Base-by-base conservation (phyloP, 2,888 invertebrate species). In the Hymenopus coronatus region DNA sequence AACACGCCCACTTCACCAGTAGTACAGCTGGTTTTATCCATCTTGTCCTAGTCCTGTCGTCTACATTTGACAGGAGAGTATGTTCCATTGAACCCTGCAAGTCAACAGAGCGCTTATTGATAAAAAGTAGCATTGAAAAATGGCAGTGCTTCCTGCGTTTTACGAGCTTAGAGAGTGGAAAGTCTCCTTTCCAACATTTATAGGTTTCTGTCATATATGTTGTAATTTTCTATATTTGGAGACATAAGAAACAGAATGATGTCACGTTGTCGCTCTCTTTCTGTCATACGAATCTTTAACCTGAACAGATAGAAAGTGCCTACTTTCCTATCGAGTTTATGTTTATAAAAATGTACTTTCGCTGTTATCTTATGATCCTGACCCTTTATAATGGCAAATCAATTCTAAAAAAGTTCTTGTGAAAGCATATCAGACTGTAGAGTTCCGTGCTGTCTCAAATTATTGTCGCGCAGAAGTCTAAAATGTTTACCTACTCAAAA, bases 1-100 rank as follows among this genome's bases (percentile, higher is more conserved):
- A 40, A 89, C 89, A 89, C 89, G 89, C 89, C 89, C 89, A 89
- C 89, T 89, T 85, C n/a, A 33, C 40, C 82, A 87, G 25, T 27
- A 33, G 40, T 28, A 89, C 89, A 89, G 89, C 86, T 89, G 89
- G 86, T 83, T 82, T 40, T 88, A 30, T 85, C 89, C 89, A 86
- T 89, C 86, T 89, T 89, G 83, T 85, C 27, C 27, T n/a, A 28
- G n/a, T 46, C 40, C 82, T 30, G 82, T 82, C 28, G 87, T 82
- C 82, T 82, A n/a, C 87, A 28, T 87, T 87, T 87, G 87, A 87
- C 87, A 87, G 40, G 82, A 27, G 30, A n/a, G 20, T 9, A 27
- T n/a, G 25, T 87, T 87, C 87, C 87, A 33, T 87, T 87, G 54
- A 70, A 70, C 54, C 54, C 54, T 20, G 54, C 54, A 25, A 70